phyloP scores from a whole-genome alignment of 2,797 vertebrate species.

The Tamandua tetradactyla region DNA sequence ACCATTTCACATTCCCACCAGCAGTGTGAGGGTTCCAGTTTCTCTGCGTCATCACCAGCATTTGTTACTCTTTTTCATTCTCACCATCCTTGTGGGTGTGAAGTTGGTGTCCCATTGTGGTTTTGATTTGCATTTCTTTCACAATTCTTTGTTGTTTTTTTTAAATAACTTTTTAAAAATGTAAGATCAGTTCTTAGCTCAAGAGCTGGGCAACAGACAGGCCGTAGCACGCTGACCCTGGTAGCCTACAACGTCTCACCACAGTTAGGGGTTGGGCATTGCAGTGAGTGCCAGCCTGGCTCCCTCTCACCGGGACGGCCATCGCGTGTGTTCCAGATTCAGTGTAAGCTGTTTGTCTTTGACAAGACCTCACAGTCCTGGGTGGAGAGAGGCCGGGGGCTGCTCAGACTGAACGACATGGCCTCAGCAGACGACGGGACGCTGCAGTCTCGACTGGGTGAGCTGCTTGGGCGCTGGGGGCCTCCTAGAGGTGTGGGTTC shows the following conservation, averaged over 20 bases:
- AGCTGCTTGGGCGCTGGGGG: constrained; percentile 51
- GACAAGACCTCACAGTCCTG: constrained; percentile 97
- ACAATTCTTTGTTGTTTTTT: neutral
- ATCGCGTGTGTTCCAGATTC: constrained; percentile 88
- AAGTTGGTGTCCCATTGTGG: neutral
- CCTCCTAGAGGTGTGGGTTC: too few species aligned
- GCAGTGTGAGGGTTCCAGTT: neutral
- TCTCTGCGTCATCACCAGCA: neutral
- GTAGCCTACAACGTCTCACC: neutral
- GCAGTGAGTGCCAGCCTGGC: neutral
- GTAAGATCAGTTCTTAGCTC: neutral
- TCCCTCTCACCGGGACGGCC: neutral
- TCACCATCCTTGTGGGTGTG: neutral
- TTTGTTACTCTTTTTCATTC: neutral
- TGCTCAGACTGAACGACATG: constrained; percentile 98
- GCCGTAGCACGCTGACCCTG: neutral
- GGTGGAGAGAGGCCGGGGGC: constrained; percentile 97
- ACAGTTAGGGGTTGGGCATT: fast-evolving
- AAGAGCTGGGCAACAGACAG: neutral
- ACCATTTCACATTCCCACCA: neutral
- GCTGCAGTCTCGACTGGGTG: constrained; percentile 96
- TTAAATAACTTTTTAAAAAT: neutral
- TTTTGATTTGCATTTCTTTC: neutral
- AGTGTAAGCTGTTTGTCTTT: constrained; percentile 99
- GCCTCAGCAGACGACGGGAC: constrained; percentile 95